Evolutionary conservation across 2,797 vertebrate species (phyloP).

Genomic region (Anomalospiza imberbis): DNA sequence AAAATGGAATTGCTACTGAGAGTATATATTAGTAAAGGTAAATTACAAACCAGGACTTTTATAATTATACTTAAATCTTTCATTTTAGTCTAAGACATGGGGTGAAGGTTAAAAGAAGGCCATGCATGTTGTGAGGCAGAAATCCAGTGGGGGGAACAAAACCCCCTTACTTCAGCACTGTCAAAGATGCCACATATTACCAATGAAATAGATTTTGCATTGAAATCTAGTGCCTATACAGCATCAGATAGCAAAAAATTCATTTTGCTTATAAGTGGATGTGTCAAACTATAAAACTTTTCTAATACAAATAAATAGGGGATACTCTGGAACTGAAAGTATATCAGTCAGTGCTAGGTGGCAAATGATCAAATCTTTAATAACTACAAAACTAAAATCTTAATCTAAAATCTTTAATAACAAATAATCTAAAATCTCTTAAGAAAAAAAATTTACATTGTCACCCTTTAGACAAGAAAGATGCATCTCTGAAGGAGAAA

Average conservation of each 20-base stretch:
- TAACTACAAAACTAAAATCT: constrained; percentile 40
- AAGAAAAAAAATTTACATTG: constrained; percentile 1
- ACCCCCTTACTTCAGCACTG: background rate
- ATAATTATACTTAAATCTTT: background rate
- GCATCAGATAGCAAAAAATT: constrained; percentile 38
- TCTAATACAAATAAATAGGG: constrained; percentile 17
- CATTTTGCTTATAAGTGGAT: constrained; percentile 14
- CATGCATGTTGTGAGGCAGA: background rate
- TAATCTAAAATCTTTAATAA: constrained; percentile 65
- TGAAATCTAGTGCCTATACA: background rate
- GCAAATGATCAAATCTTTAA: constrained; percentile 54
- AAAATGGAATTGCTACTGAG: constrained; percentile 4
- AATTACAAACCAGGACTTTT: background rate
- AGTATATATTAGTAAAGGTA: background rate
- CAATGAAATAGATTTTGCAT: background rate
- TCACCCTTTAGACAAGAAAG: background rate
- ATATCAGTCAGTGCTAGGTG: background rate
- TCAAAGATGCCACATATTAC: background rate
- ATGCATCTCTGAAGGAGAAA: background rate
- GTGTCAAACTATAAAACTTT: constrained; percentile 23
- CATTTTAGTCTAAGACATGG: background rate
- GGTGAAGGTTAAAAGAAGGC: constrained; percentile 11
- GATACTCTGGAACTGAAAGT: background rate
- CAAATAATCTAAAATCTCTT: constrained; percentile 32
- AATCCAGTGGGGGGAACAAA: background rate